phyloP scores from a whole-genome alignment of 2,797 vertebrate genomes.

The Novumbra hubbsi region DNA sequence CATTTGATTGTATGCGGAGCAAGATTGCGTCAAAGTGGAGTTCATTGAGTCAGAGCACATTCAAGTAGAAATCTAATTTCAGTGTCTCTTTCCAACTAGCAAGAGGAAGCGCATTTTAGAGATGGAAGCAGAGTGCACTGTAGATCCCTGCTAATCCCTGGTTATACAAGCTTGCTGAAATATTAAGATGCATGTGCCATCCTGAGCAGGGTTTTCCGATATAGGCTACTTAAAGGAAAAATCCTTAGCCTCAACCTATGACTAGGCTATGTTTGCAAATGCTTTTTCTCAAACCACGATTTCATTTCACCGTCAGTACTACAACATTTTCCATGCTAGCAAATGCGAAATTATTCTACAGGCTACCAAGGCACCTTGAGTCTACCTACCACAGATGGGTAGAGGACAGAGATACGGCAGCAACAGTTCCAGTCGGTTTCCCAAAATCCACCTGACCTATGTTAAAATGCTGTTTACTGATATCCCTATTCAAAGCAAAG shows the following conservation, averaged over 20 bases:
- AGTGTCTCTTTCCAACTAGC: too few relatives aligned
- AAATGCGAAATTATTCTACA: background rate
- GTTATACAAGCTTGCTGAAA: background rate
- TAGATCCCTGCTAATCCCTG: background rate
- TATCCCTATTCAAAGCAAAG: background rate
- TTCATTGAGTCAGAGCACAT: too few relatives aligned
- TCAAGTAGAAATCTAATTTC: too few relatives aligned
- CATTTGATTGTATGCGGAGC: too few relatives aligned
- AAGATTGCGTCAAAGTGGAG: too few relatives aligned
- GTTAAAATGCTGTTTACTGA: too few relatives aligned
- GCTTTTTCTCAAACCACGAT: background rate
- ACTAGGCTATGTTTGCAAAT: background rate
- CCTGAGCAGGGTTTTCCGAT: background rate
- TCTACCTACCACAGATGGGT: background rate
- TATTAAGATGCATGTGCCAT: background rate
- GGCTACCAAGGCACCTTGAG: background rate
- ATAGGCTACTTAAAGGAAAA: background rate
- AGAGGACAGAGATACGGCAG: background rate
- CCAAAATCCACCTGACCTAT: too few relatives aligned
- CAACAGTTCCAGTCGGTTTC: background rate
- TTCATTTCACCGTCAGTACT: too few relatives aligned
- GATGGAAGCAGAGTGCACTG: too few relatives aligned
- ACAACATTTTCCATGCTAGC: background rate
- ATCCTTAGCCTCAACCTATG: background rate
- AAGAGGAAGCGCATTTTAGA: too few relatives aligned